phyloP scores from a whole-genome alignment of 1,140 invertebrate genomes.

The Asbolus verrucosus region DNA sequence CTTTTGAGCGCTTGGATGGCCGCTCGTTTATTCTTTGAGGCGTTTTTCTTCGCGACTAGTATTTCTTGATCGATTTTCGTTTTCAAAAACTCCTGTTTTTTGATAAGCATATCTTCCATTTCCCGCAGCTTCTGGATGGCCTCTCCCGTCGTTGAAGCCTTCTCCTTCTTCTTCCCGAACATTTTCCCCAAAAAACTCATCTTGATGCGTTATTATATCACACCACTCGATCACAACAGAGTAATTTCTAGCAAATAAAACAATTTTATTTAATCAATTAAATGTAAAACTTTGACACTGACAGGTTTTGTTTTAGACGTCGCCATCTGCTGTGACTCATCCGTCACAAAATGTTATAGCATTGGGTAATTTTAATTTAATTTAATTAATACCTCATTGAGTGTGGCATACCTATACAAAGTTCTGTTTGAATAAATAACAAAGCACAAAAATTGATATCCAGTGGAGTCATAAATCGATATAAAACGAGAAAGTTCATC shows the following conservation, averaged over 20 bases:
- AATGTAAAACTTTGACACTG: conserved; percentile 8
- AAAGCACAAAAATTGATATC: too few species aligned
- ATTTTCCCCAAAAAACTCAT: conserved; percentile 93
- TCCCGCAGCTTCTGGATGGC: conserved; percentile 97
- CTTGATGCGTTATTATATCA: conserved; percentile 5
- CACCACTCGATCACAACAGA: conserved; percentile 7
- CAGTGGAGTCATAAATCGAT: too few species aligned
- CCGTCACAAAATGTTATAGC: too few species aligned
- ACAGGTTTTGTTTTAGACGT: conserved; percentile 32
- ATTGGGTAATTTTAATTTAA: too few species aligned
- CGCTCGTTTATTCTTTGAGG: conserved; percentile 97
- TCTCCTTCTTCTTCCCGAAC: conserved; percentile 91
- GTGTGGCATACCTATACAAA: too few species aligned
- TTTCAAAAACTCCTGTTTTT: conserved; percentile 98
- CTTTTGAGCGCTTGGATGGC: too few species aligned
- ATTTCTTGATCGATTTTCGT: conserved; percentile 95
- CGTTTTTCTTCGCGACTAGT: conserved; percentile 90
- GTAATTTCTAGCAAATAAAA: background rate
- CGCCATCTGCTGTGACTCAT: conserved; percentile 37
- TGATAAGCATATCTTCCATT: conserved; percentile 97
- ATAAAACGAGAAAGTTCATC: too few species aligned
- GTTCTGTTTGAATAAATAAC: too few species aligned
- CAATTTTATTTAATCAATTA: background rate
- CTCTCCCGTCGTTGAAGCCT: conserved; percentile 91
- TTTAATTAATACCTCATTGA: too few species aligned